phyloP scores from a whole-genome alignment of 1,140 invertebrate species.

The Neodiprion lecontei region DNA sequence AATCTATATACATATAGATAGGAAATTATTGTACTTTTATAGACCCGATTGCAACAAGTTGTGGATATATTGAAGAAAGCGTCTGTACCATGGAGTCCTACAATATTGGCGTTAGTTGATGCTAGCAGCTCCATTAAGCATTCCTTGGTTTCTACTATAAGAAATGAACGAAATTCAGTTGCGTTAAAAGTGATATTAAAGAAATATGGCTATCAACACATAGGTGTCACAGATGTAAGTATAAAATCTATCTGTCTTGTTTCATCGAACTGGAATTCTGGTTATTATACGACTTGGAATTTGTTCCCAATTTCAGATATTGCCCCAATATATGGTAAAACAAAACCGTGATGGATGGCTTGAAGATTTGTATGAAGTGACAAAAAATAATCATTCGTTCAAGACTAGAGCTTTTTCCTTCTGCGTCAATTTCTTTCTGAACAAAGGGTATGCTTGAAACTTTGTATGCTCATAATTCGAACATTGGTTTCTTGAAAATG shows the following conservation, averaged over 20 bases:
- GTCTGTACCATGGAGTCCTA: conserved; percentile 50
- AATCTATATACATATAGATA: neutral
- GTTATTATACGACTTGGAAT: neutral
- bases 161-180: conserved; percentile 40
- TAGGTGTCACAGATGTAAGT: conserved; percentile 44
- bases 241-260: neutral
- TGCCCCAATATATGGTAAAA: conserved; percentile 48
- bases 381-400: conserved; percentile 42
- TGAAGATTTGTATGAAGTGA: conserved; percentile 44
- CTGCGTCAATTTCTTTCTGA: conserved; percentile 41
- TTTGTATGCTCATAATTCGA: neutral
- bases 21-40: conserved; percentile 6
- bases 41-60: conserved; percentile 46
- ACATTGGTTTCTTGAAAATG: conserved; percentile 14
- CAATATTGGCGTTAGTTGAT: conserved; percentile 41
- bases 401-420: conserved; percentile 35
- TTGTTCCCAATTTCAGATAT: conserved; percentile 29
- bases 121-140: conserved; percentile 39
- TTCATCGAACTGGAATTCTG: neutral
- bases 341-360: conserved; percentile 40
- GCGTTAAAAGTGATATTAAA: conserved; percentile 48
- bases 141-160: conserved; percentile 41
- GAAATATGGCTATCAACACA: conserved; percentile 49
- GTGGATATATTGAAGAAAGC: conserved; percentile 47
- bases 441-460: conserved; percentile 35